phyloP scores from a whole-genome alignment of 2,113 vertebrate genomes.

The Erpornis zantholeuca region DNA sequence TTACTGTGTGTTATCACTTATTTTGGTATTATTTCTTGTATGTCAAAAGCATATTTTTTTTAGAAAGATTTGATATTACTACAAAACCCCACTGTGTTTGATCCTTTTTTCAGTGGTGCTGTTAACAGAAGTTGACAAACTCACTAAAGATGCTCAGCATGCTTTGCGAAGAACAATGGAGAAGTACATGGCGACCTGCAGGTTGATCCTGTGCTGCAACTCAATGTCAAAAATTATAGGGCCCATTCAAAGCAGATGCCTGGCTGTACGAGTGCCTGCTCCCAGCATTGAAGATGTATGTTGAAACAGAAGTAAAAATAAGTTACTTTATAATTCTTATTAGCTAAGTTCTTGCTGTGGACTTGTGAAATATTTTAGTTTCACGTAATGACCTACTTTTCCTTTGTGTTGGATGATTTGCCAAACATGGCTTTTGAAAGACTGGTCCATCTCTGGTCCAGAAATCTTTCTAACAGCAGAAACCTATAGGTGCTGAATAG shows the following conservation, averaged over 20 bases:
- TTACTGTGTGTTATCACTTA: neutral
- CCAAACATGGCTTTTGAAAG: neutral
- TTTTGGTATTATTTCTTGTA: neutral
- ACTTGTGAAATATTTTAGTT: neutral
- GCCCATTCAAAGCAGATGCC: constrained; percentile 91
- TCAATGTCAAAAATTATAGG: constrained; percentile 96
- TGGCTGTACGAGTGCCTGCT: constrained; percentile 90
- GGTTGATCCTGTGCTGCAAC: constrained; percentile 92
- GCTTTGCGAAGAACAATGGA: constrained; percentile 97
- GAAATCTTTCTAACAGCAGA: neutral
- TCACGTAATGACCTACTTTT: neutral
- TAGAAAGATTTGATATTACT: neutral
- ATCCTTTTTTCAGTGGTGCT: constrained; percentile 84
- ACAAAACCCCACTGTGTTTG: neutral
- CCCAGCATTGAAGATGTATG: constrained; percentile 89
- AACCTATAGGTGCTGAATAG: neutral
- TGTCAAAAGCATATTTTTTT: neutral
- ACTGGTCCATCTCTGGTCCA: neutral
- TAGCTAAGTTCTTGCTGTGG: neutral
- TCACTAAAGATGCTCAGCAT: constrained; percentile 96
- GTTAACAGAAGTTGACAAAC: constrained; percentile 93
- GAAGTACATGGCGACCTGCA: constrained; percentile 95
- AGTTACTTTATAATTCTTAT: neutral
- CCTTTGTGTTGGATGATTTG: neutral
- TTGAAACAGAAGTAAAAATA: neutral